A percentile compares a stretch with the other conserved stretches of the same genome.
phyloP scores from a whole-genome alignment of 2,113 vertebrate genomes.

The Catharus minimus region DNA sequence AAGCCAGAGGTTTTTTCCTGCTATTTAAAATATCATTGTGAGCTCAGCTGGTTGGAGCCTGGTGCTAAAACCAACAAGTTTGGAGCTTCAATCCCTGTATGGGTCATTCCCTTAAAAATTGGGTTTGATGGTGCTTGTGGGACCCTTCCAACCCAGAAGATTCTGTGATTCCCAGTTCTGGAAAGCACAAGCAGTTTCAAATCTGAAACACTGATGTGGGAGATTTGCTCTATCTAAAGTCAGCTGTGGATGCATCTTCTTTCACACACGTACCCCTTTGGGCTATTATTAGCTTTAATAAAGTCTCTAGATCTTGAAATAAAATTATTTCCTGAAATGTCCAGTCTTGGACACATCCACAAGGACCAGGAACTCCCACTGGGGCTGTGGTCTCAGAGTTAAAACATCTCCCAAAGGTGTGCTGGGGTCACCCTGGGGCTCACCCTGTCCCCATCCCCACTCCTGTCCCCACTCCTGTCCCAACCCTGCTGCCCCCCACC shows the following conservation, averaged over 20 bases:
- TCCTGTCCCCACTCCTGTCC: too few species aligned
- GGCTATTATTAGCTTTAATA: neutral
- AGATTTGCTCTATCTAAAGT: neutral
- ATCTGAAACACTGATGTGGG: fast-evolving
- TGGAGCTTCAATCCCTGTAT: neutral
- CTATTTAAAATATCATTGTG: neutral
- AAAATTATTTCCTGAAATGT: neutral
- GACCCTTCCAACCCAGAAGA: neutral
- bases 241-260: neutral
- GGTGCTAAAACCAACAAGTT: neutral
- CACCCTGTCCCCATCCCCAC: neutral
- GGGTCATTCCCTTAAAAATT: neutral
- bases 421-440: neutral
- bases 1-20: neutral
- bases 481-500: neutral
- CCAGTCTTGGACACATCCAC: neutral
- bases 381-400: neutral
- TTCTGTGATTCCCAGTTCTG: neutral
- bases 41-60: neutral
- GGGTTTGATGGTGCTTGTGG: neutral
- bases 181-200: neutral
- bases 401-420: neutral
- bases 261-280: fast-evolving
- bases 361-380: neutral
- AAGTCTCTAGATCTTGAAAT: neutral